Conservation (phyloP, 64 coral and sea anemone genomes). For the Pachyseris speciosa region DNA sequence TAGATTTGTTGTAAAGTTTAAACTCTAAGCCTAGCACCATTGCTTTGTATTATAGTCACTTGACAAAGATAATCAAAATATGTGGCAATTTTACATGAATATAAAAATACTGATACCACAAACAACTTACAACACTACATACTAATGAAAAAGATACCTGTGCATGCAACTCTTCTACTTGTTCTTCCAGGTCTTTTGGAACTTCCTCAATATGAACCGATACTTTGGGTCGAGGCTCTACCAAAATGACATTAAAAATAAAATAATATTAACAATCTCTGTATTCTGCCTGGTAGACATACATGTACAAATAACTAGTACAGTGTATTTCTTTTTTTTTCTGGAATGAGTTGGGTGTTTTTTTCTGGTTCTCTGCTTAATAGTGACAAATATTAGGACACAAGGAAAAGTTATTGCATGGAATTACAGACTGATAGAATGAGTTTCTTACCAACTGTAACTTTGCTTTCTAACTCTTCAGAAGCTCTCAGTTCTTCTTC, state of each 20-base stretch:
- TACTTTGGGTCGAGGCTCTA: constrained; percentile 58
- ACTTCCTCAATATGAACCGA: constrained; percentile 84
- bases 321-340: too few relatives aligned
- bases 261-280: neutral
- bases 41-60: too few relatives aligned
- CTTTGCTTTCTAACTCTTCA: constrained; percentile 27
- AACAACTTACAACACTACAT: neutral
- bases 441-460: constrained; percentile 54
- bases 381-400: too few relatives aligned
- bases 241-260: neutral
- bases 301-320: neutral
- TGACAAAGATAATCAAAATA: too few relatives aligned
- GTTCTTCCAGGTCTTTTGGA: constrained; percentile 95
- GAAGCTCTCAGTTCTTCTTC: constrained; percentile 72
- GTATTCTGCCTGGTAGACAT: neutral
- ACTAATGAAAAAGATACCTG: constrained; percentile 48
- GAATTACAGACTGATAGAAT: too few relatives aligned
- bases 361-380: too few relatives aligned
- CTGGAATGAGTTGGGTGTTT: too few relatives aligned
- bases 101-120: too few relatives aligned
- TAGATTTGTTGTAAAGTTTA: too few relatives aligned
- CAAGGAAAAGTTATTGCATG: too few relatives aligned
- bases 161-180: constrained; percentile 91
- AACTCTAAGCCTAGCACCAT: too few relatives aligned
- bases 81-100: neutral